Evolutionary conservation across 2,888 invertebrate genomes (phyloP).

Genomic region (Aleiodes leptofemur): DNA sequence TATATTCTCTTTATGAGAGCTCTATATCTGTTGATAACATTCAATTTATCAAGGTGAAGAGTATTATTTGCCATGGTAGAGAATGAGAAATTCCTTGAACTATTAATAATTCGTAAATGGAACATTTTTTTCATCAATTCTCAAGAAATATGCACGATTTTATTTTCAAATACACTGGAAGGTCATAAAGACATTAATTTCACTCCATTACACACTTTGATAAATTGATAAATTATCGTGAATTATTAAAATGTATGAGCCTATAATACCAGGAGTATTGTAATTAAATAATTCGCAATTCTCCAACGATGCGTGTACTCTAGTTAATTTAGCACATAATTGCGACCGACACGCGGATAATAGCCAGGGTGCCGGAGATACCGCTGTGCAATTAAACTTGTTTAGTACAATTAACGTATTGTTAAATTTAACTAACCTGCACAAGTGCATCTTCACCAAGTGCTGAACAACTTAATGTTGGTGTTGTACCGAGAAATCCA

Average conservation of each 20-base stretch:
- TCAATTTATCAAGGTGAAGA: too few species aligned
- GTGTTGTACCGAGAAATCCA: constrained; percentile 98
- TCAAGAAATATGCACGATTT: not conserved
- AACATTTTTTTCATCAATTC: not conserved
- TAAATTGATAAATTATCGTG: constrained; percentile 21
- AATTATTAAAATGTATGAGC: constrained; percentile 62
- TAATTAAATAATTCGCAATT: constrained; percentile 57
- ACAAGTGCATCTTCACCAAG: constrained; percentile 98
- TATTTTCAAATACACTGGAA: constrained; percentile 7
- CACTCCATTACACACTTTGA: constrained; percentile 14
- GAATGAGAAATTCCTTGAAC: too few species aligned
- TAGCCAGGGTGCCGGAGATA: constrained; percentile 73
- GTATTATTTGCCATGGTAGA: too few species aligned
- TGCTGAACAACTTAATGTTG: constrained; percentile 98
- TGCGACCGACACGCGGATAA: constrained; percentile 71
- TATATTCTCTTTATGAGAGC: too few species aligned
- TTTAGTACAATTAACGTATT: constrained; percentile 14
- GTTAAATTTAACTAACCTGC: constrained; percentile 80
- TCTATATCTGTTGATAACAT: too few species aligned
- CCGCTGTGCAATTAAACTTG: constrained; percentile 65
- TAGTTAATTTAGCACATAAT: constrained; percentile 68
- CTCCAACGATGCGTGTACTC: constrained; percentile 72
- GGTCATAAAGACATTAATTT: constrained; percentile 1
- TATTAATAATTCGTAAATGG: too few species aligned
- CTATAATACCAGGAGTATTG: constrained; percentile 68